Percentiles rank a stretch among this genome's conserved stretches.
Evolutionary conservation across 1,140 invertebrate species (phyloP).

Genomic region (Drosophila busckii): DNA sequence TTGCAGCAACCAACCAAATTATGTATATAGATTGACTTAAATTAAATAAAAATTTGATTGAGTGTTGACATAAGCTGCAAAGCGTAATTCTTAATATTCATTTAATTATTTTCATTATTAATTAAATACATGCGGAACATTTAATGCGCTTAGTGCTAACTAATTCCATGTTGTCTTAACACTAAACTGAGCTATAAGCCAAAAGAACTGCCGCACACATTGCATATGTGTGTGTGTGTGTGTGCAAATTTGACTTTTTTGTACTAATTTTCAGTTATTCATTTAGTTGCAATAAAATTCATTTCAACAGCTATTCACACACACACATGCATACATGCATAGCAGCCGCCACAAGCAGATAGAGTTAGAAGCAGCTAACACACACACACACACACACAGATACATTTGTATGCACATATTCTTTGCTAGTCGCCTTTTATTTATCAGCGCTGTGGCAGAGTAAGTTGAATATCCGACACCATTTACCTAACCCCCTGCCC

Average conservation of each 20-base stretch:
- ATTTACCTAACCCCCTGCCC: neutral
- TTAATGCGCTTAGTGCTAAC: too few relatives aligned
- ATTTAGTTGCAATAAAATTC: conserved; percentile 70
- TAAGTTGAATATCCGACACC: neutral
- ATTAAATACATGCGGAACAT: too few relatives aligned
- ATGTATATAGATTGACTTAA: too few relatives aligned
- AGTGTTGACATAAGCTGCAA: too few relatives aligned
- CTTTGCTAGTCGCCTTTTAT: conserved; percentile 30
- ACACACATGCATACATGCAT: conserved; percentile 10
- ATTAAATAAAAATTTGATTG: too few relatives aligned
- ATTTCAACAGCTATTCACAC: conserved; percentile 56
- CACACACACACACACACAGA: conserved; percentile 2
- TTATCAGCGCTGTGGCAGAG: conserved; percentile 32
- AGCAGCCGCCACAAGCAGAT: neutral
- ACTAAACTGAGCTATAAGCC: conserved; percentile 1
- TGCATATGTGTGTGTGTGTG: conserved; percentile 14
- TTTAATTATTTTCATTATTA: too few relatives aligned
- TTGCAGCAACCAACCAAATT: too few relatives aligned
- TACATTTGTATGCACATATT: conserved; percentile 6
- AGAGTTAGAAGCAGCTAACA: conserved; percentile 6
- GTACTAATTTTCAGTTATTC: conserved; percentile 69
- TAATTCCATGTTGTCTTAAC: too few relatives aligned
- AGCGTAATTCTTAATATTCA: too few relatives aligned
- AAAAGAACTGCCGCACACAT: neutral
- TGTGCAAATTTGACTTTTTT: conserved; percentile 46